Evolutionary conservation across 1,140 invertebrate genomes (phyloP), one percentile per base, ranked within the genome.

Genomic region (Drosophila pectinifera): DNA sequence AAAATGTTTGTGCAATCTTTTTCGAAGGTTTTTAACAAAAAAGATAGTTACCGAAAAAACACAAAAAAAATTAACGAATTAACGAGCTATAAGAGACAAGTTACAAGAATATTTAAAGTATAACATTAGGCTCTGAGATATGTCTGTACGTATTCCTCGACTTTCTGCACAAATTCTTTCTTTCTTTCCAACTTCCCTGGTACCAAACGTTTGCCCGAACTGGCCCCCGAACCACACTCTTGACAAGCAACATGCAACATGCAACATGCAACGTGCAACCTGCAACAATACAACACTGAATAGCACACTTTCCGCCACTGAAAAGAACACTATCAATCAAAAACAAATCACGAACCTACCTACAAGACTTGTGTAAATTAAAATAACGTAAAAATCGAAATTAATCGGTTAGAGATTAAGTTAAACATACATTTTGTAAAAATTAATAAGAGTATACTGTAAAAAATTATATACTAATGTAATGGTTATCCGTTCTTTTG

Each of bases 341-440:
- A 64, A 83, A 73, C 53, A 76, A 88, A 88, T 88, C 83, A 82
- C 86, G 73, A 90, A 83, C 82, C 86, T 90, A 90, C 86, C 79
- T 86, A 90, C 86, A 90, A 90, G 86, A 90, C 86, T 90, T 90
- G 86, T 90, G 90, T 86, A 86, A 85, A 85, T 81, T 78, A 84
- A 59, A 38, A 73, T 63, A 73, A 54, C 45, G 24, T 59, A 49
- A 56, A 36, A 85, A 63, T 57, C 75, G 51, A 83, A 83, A 72
- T 77, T 78, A 51, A 90, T 81, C 59, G 78, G 64, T 56, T 86
- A 90, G 81, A 28, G 6, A 41, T 43, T 88, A 86, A 86, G 82
- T 83, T 83, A 83, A 86, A 86, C 67, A 69, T 82, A 86, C 69
- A 76, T 88, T 83, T 86, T 82, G 81, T 90, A 90, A 74, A 90